A percentile compares a stretch with the other conserved stretches of the same genome.
Evolutionary conservation across 2,888 invertebrate genomes (phyloP).

Genomic region (Flexamia atlantica): DNA sequence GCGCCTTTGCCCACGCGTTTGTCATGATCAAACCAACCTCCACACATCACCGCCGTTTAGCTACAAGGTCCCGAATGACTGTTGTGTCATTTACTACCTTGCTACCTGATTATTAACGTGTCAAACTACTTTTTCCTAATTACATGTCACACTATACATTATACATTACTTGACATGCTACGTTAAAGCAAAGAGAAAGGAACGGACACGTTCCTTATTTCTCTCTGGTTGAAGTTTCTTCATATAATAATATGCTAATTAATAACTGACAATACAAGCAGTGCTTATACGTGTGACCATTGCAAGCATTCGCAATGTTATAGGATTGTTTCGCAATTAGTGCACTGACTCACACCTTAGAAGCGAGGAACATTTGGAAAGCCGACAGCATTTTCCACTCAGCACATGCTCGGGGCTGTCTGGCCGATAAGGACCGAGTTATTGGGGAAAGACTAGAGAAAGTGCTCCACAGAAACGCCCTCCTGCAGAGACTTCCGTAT

Average conservation of each 20-base stretch:
- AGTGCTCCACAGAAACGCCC: neutral
- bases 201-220: too few relatives aligned
- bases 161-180: too few relatives aligned
- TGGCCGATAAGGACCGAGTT: conserved; percentile 2
- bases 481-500: neutral
- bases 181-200: too few relatives aligned
- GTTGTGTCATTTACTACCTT: neutral
- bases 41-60: neutral
- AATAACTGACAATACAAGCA: too few relatives aligned
- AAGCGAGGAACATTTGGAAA: conserved; percentile 8
- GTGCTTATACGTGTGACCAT: too few relatives aligned
- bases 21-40: neutral
- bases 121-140: too few relatives aligned
- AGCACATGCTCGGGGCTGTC: neutral
- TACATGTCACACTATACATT: too few relatives aligned
- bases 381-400: conserved; percentile 32
- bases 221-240: too few relatives aligned
- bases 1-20: neutral
- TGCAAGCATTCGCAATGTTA: neutral
- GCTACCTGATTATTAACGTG: too few relatives aligned
- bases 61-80: neutral
- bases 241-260: too few relatives aligned
- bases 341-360: neutral
- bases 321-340: neutral
- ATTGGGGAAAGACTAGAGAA: neutral